These are phyloP conservation scores for Neodiprion pinetum DNA, from an alignment of 1,140 invertebrate species.

Conservation along the genomic window DNA sequence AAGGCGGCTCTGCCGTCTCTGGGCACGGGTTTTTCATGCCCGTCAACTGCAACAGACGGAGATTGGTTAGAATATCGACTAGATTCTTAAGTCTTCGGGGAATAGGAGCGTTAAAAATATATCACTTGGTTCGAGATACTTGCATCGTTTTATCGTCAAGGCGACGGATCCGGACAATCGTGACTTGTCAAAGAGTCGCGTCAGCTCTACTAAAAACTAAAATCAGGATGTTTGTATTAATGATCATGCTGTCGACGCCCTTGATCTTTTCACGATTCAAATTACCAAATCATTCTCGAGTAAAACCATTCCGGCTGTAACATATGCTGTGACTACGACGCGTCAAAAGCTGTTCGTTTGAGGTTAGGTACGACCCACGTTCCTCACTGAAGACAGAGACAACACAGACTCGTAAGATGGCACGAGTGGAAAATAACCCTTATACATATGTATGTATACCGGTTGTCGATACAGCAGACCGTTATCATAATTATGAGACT, in stretches of 20 bases:
- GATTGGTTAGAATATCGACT: constrained; percentile 23
- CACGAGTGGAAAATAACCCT: no score
- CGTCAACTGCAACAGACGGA: constrained; percentile 71
- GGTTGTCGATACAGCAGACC: no score
- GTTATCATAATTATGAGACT: no score
- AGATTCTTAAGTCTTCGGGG: constrained; percentile 19
- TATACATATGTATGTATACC: no score
- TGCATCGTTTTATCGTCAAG: constrained; percentile 76
- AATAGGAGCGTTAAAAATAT: constrained; percentile 19
- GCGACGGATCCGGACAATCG: constrained; percentile 68
- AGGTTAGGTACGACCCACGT: constrained; percentile 31
- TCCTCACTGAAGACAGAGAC: background rate
- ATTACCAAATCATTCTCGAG: constrained; percentile 72
- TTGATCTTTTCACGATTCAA: constrained; percentile 28
- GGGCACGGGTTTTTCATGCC: constrained; percentile 73
- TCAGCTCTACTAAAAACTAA: constrained; percentile 72
- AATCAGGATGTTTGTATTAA: constrained; percentile 44
- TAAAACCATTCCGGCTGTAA: constrained; percentile 66
- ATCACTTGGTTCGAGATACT: constrained; percentile 49
- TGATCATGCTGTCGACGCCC: constrained; percentile 5
- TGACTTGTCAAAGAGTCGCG: constrained; percentile 73
- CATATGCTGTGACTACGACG: constrained; percentile 46
- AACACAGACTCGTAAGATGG: no score
- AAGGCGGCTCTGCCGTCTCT: constrained; percentile 64
- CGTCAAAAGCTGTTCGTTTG: constrained; percentile 23